A percentile compares a stretch with the other conserved stretches of the same genome.
These are phyloP conservation scores for Rhimphoctona megacephalus DNA, from an alignment of 2,888 invertebrate species.

Conservation along the genomic window DNA sequence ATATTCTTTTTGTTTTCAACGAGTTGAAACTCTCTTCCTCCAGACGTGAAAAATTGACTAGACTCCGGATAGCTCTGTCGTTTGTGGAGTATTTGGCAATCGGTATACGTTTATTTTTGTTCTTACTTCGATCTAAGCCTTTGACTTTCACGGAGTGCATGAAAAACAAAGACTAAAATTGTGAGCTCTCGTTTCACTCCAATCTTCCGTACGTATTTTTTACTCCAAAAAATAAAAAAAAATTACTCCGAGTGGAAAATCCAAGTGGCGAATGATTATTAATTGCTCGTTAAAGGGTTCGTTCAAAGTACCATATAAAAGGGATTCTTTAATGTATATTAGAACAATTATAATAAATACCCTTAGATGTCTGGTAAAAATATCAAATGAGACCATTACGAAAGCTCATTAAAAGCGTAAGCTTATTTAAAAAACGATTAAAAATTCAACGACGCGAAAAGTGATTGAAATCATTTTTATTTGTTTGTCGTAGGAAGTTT, in stretches of 20 bases:
- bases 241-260: slow-evolving; percentile 1
- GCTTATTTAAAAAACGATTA: slow-evolving; percentile 37
- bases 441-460: not conserved
- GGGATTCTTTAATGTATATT: slow-evolving; percentile 24
- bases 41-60: slow-evolving; percentile 44
- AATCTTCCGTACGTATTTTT: not conserved
- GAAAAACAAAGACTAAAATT: not conserved
- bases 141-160: not conserved
- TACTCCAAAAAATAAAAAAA: not conserved
- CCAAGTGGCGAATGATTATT: slow-evolving; percentile 13
- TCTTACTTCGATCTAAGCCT: slow-evolving; percentile 12
- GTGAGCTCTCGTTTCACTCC: not conserved
- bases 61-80: slow-evolving; percentile 9
- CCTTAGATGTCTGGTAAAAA: slow-evolving; percentile 31
- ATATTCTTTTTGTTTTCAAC: not conserved
- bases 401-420: slow-evolving; percentile 17
- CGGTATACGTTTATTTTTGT: not conserved
- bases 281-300: slow-evolving; percentile 18
- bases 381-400: slow-evolving; percentile 14
- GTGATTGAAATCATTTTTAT: not conserved
- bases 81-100: not conserved
- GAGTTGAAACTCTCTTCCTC: slow-evolving; percentile 42
- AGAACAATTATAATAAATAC: not conserved
- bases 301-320: slow-evolving; percentile 37
- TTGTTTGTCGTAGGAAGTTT: not conserved